Evolutionary conservation across 2,797 vertebrate species (phyloP), one percentile per base, ranked within the genome.

Genomic region (Crenichthys baileyi): DNA sequence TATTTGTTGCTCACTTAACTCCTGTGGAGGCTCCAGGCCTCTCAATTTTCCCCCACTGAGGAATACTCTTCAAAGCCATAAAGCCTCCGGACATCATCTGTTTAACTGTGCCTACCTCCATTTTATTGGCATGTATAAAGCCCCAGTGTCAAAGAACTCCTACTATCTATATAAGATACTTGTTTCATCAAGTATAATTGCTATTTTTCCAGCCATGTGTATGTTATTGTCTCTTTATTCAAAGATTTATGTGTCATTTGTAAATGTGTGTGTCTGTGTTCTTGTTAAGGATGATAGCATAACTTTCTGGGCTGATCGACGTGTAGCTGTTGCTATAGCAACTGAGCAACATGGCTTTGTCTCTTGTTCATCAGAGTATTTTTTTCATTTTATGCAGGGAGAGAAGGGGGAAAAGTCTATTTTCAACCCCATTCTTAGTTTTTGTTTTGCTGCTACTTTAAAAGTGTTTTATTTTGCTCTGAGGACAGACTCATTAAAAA

Each of bases 261-360:
- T 61, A 15, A 71, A 81, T 55, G 74, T 76, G 72, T 72, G 41
- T 51, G 29, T 48, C 56, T 72, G 68, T 80, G 71, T 61, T 75
- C 46, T 41, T 50, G 70, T 91, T 81, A 88, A 84, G 87, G 53
- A 83, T 91, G 84, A 90, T 87, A 85, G 88, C 74, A 89, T 76
- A 81, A 81, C 84, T 84, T 87, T 85, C 81, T 87, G 87, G 82
- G 78, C 89, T 88, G 86, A 91, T 87, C 58, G 48, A 87, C 86
- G 79, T 93, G 89, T 84, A 87, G 85, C 78, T 70, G 94, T 95
- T 94, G 90, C 90, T 93, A 95, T 95, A 91, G 95, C 90, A 96
- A 96, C 95, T 90, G 93, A 84, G 85, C 82, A 90, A 90, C 89
- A 86, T 90, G 88, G 78, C 88, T 92, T 91, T 92, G 85, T 90